Conservation (phyloP, 2,797 vertebrate species). For the Gadopsis marmoratus region DNA sequence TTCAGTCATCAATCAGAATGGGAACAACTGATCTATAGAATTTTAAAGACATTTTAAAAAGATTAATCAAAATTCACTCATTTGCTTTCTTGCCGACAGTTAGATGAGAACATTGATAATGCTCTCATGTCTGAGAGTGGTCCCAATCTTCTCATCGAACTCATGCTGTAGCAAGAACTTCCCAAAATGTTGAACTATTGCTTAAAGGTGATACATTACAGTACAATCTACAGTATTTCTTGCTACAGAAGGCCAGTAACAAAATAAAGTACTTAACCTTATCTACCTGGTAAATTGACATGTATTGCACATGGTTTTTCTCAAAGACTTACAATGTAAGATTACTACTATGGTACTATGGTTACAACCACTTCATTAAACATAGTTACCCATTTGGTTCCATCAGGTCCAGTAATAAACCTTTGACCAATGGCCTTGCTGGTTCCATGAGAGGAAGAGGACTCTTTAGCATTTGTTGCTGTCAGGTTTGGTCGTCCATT, state of each 20-base stretch:
- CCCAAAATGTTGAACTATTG: neutral
- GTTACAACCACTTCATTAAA: constrained; percentile 20
- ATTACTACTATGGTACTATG: neutral
- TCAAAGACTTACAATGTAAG: neutral
- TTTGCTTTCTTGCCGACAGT: neutral
- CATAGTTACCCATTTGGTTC: constrained; percentile 93
- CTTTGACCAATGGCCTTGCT: constrained; percentile 88
- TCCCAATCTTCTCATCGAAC: neutral
- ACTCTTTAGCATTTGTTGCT: constrained; percentile 85
- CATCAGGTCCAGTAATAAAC: constrained; percentile 95
- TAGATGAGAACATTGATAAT: neutral
- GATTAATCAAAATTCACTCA: neutral
- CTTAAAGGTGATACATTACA: neutral
- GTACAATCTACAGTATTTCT: neutral
- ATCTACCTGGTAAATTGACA: neutral
- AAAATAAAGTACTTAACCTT: neutral
- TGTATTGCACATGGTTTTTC: neutral
- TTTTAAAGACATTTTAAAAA: neutral
- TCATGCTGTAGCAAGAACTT: neutral
- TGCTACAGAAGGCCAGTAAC: neutral
- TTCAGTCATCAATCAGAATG: neutral
- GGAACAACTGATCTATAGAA: neutral
- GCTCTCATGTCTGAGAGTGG: neutral
- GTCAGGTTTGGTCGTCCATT: constrained; percentile 91
- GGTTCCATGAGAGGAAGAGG: constrained; percentile 76